Evolutionary conservation across 2,797 vertebrate species (phyloP), one percentile per base, ranked within the genome.

Genomic region (Alouatta caraya): DNA sequence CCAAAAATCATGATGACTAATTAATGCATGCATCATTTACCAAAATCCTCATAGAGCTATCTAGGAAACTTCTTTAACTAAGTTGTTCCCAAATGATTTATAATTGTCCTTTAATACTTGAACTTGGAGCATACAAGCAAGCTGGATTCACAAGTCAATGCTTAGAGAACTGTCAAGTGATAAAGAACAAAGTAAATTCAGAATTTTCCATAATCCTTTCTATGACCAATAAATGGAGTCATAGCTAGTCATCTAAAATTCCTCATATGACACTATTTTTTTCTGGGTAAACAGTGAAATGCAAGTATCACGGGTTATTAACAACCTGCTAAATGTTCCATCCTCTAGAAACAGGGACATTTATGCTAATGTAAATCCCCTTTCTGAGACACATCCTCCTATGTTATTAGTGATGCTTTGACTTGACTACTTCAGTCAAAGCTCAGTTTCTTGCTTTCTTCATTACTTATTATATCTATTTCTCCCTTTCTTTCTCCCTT

Each of bases 1-100:
- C 9, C 33, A 28, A 91, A 93, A 82, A 55, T 91, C 89, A 90
- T 88, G 64, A 75, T 81, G 30, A 82, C 57, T 93, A 93, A 93
- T 92, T 79, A 83, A 10, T 42, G 5, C 13, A 44, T 37, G 79
- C 88, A 75, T 39, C 7, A 96, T 46, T 89, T 92, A 91, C 90
- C 24, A 59, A 92, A 96, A 88, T 78, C 17, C 14, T 86, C 57
- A 28, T 24, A 52, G 7, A 94, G 12, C 4, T 39, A 78, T 92
- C 21, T 26, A 67, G n/a, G 24, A 85, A 88, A 37, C 24, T 76
- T 92, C 75, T 88, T 78, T 82, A 72, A 39, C n/a, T 93, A 91
- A 75, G 28, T 89, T 15, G 3, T 79, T 48, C 61, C 82, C 52
- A 80, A 39, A 10, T 70, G 67, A 2, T 79, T 89, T 94, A 59